These are phyloP conservation scores for Eilema griseolum DNA, from an alignment of 2,888 invertebrate genomes.

Conservation along the genomic window DNA sequence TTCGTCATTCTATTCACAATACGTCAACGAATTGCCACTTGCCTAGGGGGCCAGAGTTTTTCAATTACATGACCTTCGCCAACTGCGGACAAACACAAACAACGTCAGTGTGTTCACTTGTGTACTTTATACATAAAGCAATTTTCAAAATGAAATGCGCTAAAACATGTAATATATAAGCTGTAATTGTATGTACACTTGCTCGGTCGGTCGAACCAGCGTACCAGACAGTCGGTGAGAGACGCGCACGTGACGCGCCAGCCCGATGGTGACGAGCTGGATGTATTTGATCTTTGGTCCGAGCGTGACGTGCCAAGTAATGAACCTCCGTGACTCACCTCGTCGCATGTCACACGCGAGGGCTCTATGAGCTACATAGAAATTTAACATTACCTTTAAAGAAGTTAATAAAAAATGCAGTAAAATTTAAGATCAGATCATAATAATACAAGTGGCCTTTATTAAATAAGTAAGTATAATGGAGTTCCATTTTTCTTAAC, in stretches of 20 bases:
- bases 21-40: too few species aligned
- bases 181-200: too few species aligned
- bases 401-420: constrained; percentile 10
- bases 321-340: constrained; percentile 54
- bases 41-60: not conserved
- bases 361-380: constrained; percentile 29
- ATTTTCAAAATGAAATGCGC: too few species aligned
- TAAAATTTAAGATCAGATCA: not conserved
- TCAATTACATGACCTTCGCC: too few species aligned
- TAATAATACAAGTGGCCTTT: not conserved
- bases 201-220: not conserved
- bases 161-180: too few species aligned
- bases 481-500: too few species aligned
- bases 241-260: constrained; percentile 12
- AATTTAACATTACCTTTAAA: constrained; percentile 19
- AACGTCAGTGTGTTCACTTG: too few species aligned
- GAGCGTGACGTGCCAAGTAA: constrained; percentile 52
- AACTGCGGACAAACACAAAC: too few species aligned
- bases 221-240: constrained; percentile 11
- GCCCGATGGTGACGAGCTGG: constrained; percentile 9
- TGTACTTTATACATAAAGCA: too few species aligned
- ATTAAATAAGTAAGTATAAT: too few species aligned
- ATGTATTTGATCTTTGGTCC: constrained; percentile 9
- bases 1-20: too few species aligned
- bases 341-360: constrained; percentile 55